Evolutionary conservation across 2,797 vertebrate species (phyloP), one percentile per base, ranked within the genome.

Genomic region (Echeneis naucrates): DNA sequence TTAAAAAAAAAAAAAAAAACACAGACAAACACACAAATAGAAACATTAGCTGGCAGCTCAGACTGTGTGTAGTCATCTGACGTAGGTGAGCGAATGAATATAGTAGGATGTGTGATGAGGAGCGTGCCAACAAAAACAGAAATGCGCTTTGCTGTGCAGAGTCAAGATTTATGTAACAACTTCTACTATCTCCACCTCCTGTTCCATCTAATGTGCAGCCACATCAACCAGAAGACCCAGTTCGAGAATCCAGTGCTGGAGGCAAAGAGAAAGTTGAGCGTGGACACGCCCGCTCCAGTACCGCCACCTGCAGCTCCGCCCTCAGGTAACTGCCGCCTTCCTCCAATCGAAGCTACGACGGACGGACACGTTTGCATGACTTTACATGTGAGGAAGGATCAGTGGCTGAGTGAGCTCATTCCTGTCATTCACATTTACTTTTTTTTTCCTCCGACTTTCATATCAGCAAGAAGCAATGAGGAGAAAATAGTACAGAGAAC

Each of bases 201-300:
- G 11, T 37, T 6, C 56, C 2, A 26, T 74, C 55, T 52, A 3
- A 35, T 77, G 35, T 73, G 58, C 90, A 99, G 98, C 87, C 98
- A 99, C 70, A 98, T 99, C 85, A 99, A 98, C 92, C 98, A 99
- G 95, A 99, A 98, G 95, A 99, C 98, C 33, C 98, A 99, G 88
- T 99, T 99, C 95, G 98, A 99, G 94, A 99, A 99, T 84, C 98
- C 98, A 12, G 97, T 99, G 11, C 84, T 96, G 91, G 98, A 99
- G 92, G 97, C 98, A 38, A 99, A 97, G 93, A 95, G 94, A 26
- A 98, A 95, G 66, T 21, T 93, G 54, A 92, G 81, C 2, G 87
- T 85, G 21, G 94, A 95, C 61, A 38, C 56, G 1, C 83, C 92
- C 9, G 30, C 80, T 3, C 68, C 63, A 3, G 83, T 38, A 1